Conservation (phyloP, 1,140 invertebrate genomes). For the Aphidius ervi region DNA sequence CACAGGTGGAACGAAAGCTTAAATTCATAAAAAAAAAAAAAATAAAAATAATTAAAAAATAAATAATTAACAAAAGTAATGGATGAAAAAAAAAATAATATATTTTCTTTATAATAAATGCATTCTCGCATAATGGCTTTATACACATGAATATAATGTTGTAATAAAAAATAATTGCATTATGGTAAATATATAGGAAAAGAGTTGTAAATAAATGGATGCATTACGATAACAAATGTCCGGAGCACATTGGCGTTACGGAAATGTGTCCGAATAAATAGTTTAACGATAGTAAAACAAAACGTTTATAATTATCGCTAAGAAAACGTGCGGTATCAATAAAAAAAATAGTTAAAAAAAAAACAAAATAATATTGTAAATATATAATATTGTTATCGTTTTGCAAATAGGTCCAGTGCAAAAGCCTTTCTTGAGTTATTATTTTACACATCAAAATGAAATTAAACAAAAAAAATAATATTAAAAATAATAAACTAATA, state of each 20-base stretch:
- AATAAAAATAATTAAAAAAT: no score
- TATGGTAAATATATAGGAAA: no score
- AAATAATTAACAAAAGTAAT: no score
- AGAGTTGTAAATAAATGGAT: no score
- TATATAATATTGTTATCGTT: conserved; percentile 19
- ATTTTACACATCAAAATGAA: background rate
- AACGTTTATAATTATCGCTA: conserved; percentile 2
- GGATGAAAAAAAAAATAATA: no score
- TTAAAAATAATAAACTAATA: background rate
- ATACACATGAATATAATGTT: no score
- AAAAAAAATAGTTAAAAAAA: background rate
- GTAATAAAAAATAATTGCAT: no score
- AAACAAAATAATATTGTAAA: conserved; percentile 8
- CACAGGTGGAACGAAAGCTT: no score
- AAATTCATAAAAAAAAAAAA: no score
- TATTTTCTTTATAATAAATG: no score
- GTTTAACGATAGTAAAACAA: conserved; percentile 4
- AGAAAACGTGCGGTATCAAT: background rate
- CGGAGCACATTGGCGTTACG: conserved; percentile 20
- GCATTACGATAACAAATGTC: conserved; percentile 16
- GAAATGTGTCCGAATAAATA: conserved; percentile 19
- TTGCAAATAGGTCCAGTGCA: conserved; percentile 14
- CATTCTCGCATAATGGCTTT: no score
- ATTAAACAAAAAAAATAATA: conserved; percentile 1
- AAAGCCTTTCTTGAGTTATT: background rate